Conservation (phyloP, 2,113 vertebrate genomes). For the Cavia porcellus region DNA sequence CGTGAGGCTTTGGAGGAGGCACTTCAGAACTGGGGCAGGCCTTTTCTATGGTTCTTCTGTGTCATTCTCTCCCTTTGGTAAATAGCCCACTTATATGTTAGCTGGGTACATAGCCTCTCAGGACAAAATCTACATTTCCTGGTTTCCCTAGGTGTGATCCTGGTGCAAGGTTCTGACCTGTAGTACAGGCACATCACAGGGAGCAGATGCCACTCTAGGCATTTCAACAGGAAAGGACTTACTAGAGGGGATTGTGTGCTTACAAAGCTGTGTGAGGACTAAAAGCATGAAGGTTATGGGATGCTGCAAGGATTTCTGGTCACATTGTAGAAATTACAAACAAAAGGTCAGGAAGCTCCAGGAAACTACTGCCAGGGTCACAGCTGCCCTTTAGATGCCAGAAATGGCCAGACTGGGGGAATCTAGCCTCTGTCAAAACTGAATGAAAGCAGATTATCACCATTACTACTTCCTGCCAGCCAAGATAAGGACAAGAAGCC, state of each 20-base stretch:
- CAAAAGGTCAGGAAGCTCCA: neutral
- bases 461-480: neutral
- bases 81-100: neutral
- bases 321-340: neutral
- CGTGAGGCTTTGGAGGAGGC: neutral
- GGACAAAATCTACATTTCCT: neutral
- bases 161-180: neutral
- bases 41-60: neutral
- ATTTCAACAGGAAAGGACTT: neutral
- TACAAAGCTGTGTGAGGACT: neutral
- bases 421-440: neutral
- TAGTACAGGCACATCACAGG: neutral
- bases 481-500: neutral
- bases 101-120: neutral
- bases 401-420: neutral
- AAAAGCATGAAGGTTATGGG: neutral
- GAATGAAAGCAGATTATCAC: neutral
- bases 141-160: neutral
- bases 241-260: neutral
- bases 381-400: neutral
- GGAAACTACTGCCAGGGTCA: neutral
- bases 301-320: neutral
- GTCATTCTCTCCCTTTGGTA: neutral
- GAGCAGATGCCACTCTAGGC: neutral
- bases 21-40: neutral